Percentiles rank a stretch among this genome's conserved stretches.
Evolutionary conservation across 2,888 invertebrate species (phyloP).

Genomic region (Enchytraeus crypticus): DNA sequence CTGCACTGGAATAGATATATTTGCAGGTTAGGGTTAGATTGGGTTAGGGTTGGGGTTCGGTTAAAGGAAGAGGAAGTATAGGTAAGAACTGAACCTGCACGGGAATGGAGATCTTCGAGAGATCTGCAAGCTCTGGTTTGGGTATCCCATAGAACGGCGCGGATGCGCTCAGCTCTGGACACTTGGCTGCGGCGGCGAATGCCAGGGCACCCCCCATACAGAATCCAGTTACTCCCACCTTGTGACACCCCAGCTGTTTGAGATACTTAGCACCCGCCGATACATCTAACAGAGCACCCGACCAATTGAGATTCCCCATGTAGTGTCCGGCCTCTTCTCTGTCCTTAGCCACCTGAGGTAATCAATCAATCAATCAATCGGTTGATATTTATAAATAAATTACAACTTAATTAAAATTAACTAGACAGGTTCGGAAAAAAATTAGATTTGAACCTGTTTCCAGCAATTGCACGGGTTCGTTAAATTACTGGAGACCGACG

Average conservation of each 20-base stretch:
- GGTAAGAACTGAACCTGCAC: too few species aligned
- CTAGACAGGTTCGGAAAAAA: too few species aligned
- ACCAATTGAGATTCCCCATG: slow-evolving; percentile 38
- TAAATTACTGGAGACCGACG: too few species aligned
- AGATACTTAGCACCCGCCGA: slow-evolving; percentile 33
- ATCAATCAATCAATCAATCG: too few species aligned
- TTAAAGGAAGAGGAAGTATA: too few species aligned
- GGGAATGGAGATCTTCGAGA: slow-evolving; percentile 35
- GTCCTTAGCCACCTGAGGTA: slow-evolving; percentile 34
- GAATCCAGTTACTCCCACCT: slow-evolving; percentile 44
- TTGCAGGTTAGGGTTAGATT: too few species aligned
- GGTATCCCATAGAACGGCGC: slow-evolving; percentile 44
- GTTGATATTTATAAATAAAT: too few species aligned
- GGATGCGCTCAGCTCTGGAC: slow-evolving; percentile 35
- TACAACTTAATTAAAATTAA: too few species aligned
- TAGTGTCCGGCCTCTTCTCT: slow-evolving; percentile 38
- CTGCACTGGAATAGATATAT: too few species aligned
- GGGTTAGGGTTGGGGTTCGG: too few species aligned
- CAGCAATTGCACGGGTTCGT: too few species aligned
- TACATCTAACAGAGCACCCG: slow-evolving; percentile 37
- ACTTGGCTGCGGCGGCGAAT: slow-evolving; percentile 32
- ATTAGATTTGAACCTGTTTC: too few species aligned
- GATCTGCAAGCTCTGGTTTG: slow-evolving; percentile 29
- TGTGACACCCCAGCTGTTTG: slow-evolving; percentile 31
- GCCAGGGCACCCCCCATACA: slow-evolving; percentile 44